Percentiles rank a stretch among this genome's conserved stretches.
Conservation (phyloP, 2,797 vertebrate genomes). For the Anguilla anguilla region DNA sequence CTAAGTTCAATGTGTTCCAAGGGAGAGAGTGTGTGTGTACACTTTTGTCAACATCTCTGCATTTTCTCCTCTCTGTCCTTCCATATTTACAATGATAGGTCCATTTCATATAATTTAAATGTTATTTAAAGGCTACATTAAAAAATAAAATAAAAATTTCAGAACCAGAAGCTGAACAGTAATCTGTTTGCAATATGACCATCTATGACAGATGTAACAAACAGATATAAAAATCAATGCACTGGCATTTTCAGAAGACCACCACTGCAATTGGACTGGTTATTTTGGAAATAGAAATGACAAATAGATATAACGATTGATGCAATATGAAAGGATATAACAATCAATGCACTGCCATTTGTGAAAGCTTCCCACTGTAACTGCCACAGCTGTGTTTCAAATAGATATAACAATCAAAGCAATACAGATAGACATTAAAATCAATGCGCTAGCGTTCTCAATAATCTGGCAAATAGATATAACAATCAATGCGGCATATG, state of each 20-base stretch:
- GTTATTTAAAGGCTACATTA: conserved; percentile 21
- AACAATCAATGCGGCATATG: background rate
- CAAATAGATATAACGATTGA: background rate
- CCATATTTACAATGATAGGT: too few species aligned
- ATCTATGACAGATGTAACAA: background rate
- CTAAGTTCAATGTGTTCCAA: conserved; percentile 3
- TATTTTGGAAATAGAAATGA: background rate
- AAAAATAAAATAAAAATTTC: background rate
- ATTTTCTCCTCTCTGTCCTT: background rate
- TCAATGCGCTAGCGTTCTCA: background rate
- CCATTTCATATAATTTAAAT: background rate
- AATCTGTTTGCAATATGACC: conserved; percentile 11
- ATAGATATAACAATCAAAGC: background rate
- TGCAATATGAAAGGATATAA: background rate
- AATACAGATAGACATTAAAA: background rate
- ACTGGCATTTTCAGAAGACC: background rate
- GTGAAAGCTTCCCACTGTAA: background rate
- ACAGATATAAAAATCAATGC: conserved; percentile 18
- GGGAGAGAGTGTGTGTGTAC: conserved; percentile 7
- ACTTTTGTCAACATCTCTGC: conserved; percentile 16
- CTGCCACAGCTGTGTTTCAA: background rate
- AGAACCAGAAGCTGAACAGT: background rate
- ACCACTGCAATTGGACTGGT: background rate
- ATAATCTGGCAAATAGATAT: background rate
- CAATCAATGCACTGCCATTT: background rate